These are phyloP conservation scores for Champsocephalus gunnari DNA, from an alignment of 2,797 vertebrate genomes.

Conservation along the genomic window DNA sequence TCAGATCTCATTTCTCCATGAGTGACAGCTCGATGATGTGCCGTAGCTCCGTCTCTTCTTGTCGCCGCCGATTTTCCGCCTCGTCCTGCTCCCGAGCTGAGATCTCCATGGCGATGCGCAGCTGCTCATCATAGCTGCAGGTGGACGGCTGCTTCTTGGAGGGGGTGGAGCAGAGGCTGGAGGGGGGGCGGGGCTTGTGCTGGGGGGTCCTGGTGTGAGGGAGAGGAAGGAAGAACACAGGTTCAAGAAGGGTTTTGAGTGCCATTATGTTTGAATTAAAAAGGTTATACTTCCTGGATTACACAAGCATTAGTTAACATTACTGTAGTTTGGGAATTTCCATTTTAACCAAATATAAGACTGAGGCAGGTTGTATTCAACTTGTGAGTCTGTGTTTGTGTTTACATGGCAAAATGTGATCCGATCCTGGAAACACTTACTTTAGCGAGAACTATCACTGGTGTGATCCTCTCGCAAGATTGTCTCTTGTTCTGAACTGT, in stretches of 20 bases:
- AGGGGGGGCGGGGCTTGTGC: conserved; percentile 82
- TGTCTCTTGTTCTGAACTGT: too few relatives aligned
- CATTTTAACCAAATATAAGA: not conserved
- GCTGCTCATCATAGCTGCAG: conserved; percentile 92
- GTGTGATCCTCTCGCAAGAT: too few relatives aligned
- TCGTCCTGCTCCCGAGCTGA: conserved; percentile 93
- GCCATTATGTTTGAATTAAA: too few relatives aligned
- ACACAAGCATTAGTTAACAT: not conserved
- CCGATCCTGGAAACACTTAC: too few relatives aligned
- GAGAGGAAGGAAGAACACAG: not conserved
- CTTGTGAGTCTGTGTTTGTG: too few relatives aligned
- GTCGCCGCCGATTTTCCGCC: conserved; percentile 87
- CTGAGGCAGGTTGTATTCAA: too few relatives aligned
- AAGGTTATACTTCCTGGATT: not conserved
- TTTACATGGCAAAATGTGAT: too few relatives aligned
- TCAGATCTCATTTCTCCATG: conserved; percentile 89
- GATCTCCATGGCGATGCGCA: conserved; percentile 95
- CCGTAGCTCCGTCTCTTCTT: conserved; percentile 94
- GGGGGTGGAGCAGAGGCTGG: conserved; percentile 78
- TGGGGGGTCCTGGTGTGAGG: conserved; percentile 87
- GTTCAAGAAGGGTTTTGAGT: too few relatives aligned
- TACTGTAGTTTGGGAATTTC: not conserved
- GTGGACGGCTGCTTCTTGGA: conserved; percentile 78
- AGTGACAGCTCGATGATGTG: conserved; percentile 96
- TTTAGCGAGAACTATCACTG: too few relatives aligned